Percentiles rank a stretch among this genome's conserved stretches.
Conservation (phyloP, 1,140 invertebrate genomes). For the Drosophila aff. region DNA sequence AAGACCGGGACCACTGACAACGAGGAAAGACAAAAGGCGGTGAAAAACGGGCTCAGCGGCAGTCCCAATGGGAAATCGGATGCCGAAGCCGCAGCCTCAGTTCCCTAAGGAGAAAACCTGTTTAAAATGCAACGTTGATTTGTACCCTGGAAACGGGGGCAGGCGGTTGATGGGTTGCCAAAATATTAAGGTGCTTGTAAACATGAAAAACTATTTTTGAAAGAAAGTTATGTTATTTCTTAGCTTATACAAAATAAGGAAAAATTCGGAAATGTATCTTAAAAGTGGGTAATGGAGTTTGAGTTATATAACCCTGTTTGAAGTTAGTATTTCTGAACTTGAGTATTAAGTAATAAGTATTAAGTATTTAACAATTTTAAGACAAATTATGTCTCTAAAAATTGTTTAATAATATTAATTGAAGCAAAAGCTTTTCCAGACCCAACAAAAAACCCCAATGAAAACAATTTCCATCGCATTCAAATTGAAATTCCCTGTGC, state of each 20-base stretch:
- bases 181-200: not conserved
- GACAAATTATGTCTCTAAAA: too few relatives aligned
- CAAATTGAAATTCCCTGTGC: slow-evolving; percentile 35
- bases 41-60: slow-evolving; percentile 53
- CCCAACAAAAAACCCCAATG: not conserved
- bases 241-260: accelerated
- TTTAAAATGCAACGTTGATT: slow-evolving; percentile 25
- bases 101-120: slow-evolving; percentile 37
- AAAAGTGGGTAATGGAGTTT: too few relatives aligned
- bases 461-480: slow-evolving; percentile 41
- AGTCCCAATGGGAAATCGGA: slow-evolving; percentile 63
- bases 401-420: not conserved
- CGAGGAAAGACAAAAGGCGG: slow-evolving; percentile 12
- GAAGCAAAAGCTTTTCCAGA: slow-evolving; percentile 19
- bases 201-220: not conserved
- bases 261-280: too few relatives aligned
- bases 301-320: too few relatives aligned
- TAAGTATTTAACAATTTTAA: not conserved
- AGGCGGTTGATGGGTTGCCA: not conserved
- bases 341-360: not conserved
- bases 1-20: slow-evolving; percentile 13
- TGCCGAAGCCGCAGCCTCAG: slow-evolving; percentile 9
- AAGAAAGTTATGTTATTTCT: not conserved
- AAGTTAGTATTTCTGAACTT: not conserved
- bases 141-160: slow-evolving; percentile 15